A percentile compares a stretch with the other conserved stretches of the same genome.
Evolutionary conservation across 2,888 invertebrate species (phyloP).

Genomic region (Drosophila emarginata): DNA sequence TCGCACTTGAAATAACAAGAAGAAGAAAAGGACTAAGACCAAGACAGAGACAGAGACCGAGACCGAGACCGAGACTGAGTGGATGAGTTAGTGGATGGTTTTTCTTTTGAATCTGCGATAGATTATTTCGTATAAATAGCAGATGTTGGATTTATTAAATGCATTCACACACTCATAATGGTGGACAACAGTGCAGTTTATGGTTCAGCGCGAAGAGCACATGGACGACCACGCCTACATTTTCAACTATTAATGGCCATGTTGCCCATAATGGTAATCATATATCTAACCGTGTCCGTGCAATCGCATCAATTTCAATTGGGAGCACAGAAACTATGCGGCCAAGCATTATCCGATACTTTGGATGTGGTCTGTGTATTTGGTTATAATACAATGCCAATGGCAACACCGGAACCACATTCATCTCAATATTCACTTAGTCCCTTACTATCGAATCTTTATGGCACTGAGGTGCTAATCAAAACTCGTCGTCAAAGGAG

Average conservation of each 20-base stretch:
- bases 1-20: not conserved
- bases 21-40: no score
- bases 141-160: constrained; percentile 22
- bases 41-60: no score
- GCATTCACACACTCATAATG: constrained; percentile 47
- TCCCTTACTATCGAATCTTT: constrained; percentile 58
- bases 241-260: constrained; percentile 27
- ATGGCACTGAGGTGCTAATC: constrained; percentile 54
- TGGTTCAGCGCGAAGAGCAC: constrained; percentile 23
- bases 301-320: constrained; percentile 37
- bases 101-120: not conserved
- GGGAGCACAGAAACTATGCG: constrained; percentile 67
- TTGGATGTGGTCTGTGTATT: constrained; percentile 59
- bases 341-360: constrained; percentile 55
- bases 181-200: constrained; percentile 39
- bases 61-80: no score
- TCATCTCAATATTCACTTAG: constrained; percentile 31
- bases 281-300: constrained; percentile 9
- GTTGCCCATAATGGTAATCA: constrained; percentile 21
- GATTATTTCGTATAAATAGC: constrained; percentile 56
- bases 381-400: constrained; percentile 56
- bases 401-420: not conserved
- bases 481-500: constrained; percentile 57
- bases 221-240: not conserved
- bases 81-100: not conserved